A percentile compares a stretch with the other conserved stretches of the same genome.
phyloP scores from a whole-genome alignment of 1,140 invertebrate genomes.

The Venustaconcha ellipsiformis region DNA sequence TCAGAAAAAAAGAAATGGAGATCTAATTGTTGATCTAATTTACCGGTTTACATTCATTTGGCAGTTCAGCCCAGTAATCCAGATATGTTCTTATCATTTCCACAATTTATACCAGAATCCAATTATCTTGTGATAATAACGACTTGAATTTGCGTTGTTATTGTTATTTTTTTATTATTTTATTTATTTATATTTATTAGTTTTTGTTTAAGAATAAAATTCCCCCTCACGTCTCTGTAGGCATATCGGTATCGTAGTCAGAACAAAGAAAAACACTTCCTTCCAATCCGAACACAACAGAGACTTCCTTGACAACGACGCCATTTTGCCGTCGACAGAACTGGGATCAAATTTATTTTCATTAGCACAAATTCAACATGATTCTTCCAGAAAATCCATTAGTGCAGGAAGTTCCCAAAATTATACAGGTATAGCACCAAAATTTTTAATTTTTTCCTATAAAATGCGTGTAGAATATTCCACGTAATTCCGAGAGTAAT shows the following conservation, averaged over 20 bases:
- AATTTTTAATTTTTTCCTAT: background rate
- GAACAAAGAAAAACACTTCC: background rate
- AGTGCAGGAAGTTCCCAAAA: slow-evolving; percentile 12
- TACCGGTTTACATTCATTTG: too few species aligned
- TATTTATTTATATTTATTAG: too few species aligned
- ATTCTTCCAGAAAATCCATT: slow-evolving; percentile 11
- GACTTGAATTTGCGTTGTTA: too few species aligned
- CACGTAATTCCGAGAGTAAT: too few species aligned
- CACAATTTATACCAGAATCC: too few species aligned
- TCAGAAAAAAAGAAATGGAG: too few species aligned
- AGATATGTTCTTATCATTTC: too few species aligned
- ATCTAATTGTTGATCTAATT: too few species aligned
- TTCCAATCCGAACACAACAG: background rate
- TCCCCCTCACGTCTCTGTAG: background rate
- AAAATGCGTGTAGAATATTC: background rate
- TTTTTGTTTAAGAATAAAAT: slow-evolving; percentile 1
- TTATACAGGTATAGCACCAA: slow-evolving; percentile 10
- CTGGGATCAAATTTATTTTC: background rate
- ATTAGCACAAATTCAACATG: background rate
- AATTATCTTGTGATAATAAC: too few species aligned
- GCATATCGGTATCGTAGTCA: background rate
- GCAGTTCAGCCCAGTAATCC: too few species aligned
- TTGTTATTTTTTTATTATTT: too few species aligned
- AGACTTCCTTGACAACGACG: slow-evolving; percentile 20
- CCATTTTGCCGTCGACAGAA: background rate